phyloP scores from a whole-genome alignment of 2,888 invertebrate species.

The Apodemia mormo region DNA sequence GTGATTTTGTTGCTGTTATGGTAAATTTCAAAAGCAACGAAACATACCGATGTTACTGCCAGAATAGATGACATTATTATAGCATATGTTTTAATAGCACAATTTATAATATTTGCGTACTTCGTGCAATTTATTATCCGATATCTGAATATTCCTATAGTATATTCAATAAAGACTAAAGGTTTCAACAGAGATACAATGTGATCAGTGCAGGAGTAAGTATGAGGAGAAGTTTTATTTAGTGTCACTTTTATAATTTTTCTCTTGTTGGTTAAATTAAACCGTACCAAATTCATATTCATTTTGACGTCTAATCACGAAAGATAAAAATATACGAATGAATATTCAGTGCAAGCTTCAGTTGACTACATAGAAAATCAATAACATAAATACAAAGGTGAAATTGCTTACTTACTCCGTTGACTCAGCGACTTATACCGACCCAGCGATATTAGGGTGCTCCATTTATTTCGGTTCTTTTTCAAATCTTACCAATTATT shows the following conservation, averaged over 20 bases:
- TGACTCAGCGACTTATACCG: no score
- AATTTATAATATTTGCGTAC: not conserved
- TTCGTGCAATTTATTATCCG: not conserved
- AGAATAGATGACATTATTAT: not conserved
- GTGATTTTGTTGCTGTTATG: not conserved
- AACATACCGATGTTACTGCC: not conserved
- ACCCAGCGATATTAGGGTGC: no score
- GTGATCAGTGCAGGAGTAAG: not conserved
- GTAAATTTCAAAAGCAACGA: not conserved
- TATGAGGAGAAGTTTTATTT: not conserved
- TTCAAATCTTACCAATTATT: no score
- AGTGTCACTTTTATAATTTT: not conserved
- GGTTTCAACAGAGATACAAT: not conserved
- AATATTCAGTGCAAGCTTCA: no score
- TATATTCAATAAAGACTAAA: not conserved
- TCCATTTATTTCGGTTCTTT: no score
- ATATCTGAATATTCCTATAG: not conserved
- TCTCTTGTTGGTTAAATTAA: not conserved
- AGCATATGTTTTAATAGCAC: not conserved
- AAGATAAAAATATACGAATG: no score
- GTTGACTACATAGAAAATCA: no score
- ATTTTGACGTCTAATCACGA: no score
- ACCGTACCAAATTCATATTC: no score
- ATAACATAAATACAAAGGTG: no score
- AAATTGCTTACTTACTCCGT: no score